Conservation (phyloP, 1,140 invertebrate genomes). For the Eurosta solidaginis region DNA sequence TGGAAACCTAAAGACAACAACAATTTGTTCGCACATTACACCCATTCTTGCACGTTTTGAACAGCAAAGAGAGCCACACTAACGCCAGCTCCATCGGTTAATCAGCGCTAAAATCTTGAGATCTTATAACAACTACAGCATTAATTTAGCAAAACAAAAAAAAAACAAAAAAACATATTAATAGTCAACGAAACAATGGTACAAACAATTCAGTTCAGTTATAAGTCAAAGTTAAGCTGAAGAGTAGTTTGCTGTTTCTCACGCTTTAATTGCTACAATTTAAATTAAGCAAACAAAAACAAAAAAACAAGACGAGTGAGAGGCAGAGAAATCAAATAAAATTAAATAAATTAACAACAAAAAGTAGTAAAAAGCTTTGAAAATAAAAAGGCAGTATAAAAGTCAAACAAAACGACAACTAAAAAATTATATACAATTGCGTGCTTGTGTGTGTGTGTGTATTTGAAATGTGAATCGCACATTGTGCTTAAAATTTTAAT, state of each 20-base stretch:
- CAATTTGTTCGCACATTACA: background rate
- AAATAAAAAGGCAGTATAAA: background rate
- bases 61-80: background rate
- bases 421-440: background rate
- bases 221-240: background rate
- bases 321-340: too few species aligned
- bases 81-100: background rate
- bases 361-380: background rate
- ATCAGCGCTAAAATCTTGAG: background rate
- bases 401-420: background rate
- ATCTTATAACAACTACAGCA: background rate
- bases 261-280: constrained; percentile 10
- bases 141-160: background rate
- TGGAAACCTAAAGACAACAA: background rate
- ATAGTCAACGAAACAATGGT: too few species aligned
- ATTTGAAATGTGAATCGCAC: constrained; percentile 7
- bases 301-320: background rate
- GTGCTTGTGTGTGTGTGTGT: background rate
- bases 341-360: background rate
- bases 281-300: background rate
- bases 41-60: background rate
- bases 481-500: constrained; percentile 25
- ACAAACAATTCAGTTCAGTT: background rate
- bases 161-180: background rate
- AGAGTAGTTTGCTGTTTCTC: background rate